These are phyloP conservation scores for Meandrina meandrites DNA, from an alignment of 92 coral and sea anemone species.

Conservation along the genomic window DNA sequence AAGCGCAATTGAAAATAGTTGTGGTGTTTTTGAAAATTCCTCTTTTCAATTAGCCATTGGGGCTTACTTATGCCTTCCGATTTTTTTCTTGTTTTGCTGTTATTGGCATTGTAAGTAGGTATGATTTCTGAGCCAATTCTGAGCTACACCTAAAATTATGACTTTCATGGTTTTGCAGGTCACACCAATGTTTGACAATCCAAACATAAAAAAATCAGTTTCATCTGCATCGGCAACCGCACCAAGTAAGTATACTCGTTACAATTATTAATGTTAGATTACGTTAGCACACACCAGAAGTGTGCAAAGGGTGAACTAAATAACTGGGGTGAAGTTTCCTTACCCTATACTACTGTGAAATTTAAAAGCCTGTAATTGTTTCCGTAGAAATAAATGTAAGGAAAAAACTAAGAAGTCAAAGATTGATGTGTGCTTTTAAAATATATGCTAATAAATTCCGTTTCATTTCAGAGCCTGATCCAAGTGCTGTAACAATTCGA, in stretches of 20 bases:
- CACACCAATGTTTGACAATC: conserved; percentile 16
- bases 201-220: neutral
- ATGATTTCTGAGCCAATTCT: neutral
- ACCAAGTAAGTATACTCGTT: conserved; percentile 1
- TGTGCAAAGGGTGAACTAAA: too few relatives aligned
- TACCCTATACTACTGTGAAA: too few relatives aligned
- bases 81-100: neutral
- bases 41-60: neutral
- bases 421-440: too few relatives aligned
- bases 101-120: neutral
- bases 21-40: neutral
- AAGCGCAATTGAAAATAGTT: too few relatives aligned
- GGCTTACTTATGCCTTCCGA: neutral
- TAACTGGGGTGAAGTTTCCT: too few relatives aligned
- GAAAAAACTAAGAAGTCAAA: too few relatives aligned
- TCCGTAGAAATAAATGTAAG: too few relatives aligned
- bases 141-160: neutral
- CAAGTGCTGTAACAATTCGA: neutral
- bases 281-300: too few relatives aligned
- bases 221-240: neutral
- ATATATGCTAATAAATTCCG: too few relatives aligned
- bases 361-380: too few relatives aligned
- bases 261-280: neutral
- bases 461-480: conserved; percentile 21
- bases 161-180: conserved; percentile 6